Evolutionary conservation across 2,888 invertebrate species (phyloP).

Genomic region (Pollenia amentaria): DNA sequence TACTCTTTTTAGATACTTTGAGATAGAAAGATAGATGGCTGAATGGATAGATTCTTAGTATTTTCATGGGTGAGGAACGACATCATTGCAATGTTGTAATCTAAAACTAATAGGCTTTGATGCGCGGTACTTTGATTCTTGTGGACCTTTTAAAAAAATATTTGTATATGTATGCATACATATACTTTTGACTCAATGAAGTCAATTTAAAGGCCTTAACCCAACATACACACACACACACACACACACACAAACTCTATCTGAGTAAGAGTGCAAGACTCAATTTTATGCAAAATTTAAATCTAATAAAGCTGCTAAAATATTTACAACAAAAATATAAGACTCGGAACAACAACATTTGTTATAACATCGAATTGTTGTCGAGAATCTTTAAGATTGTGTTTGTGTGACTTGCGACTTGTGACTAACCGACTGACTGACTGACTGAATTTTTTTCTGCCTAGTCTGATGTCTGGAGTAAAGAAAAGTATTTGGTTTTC

Average conservation of each 20-base stretch:
- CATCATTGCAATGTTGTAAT: slow-evolving; percentile 76
- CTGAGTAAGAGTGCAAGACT: slow-evolving; percentile 7
- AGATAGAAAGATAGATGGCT: slow-evolving; percentile 60
- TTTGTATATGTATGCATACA: background rate
- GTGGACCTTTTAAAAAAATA: background rate
- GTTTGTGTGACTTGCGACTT: background rate
- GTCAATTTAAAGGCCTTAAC: slow-evolving; percentile 61
- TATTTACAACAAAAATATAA: slow-evolving; percentile 38
- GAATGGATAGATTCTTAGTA: slow-evolving; percentile 67
- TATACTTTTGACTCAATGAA: slow-evolving; percentile 67
- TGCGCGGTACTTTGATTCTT: slow-evolving; percentile 73
- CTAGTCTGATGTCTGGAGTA: slow-evolving; percentile 19
- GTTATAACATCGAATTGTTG: slow-evolving; percentile 30
- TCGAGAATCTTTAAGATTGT: slow-evolving; percentile 30
- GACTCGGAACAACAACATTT: background rate
- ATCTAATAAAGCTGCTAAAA: slow-evolving; percentile 70
- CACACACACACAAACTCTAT: background rate
- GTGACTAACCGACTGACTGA: slow-evolving; percentile 39
- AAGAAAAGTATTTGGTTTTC: slow-evolving; percentile 41
- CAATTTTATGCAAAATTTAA: slow-evolving; percentile 73
- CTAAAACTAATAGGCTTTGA: slow-evolving; percentile 76
- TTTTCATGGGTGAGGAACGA: slow-evolving; percentile 71
- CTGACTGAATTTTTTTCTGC: slow-evolving; percentile 43
- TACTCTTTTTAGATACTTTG: slow-evolving; percentile 52
- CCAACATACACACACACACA: background rate